A percentile compares a stretch with the other conserved stretches of the same genome.
phyloP scores from a whole-genome alignment of 2,888 invertebrate species.

The Achlya flavicornis region DNA sequence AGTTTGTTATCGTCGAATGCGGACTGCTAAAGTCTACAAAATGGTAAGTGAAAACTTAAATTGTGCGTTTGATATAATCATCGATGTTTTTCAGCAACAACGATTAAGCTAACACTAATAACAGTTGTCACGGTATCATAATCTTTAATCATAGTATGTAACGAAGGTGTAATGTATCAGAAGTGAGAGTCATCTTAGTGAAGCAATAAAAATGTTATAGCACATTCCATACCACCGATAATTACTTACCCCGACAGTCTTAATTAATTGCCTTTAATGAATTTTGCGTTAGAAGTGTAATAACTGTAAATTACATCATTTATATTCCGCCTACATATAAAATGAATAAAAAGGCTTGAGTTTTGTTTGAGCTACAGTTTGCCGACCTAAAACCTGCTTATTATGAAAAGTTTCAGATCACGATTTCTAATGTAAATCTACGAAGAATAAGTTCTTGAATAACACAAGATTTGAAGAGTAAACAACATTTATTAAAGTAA shows the following conservation, averaged over 20 bases:
- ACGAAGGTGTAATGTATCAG: slow-evolving; percentile 20
- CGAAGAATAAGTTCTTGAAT: not conserved
- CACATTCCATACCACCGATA: not conserved
- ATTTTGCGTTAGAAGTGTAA: not conserved
- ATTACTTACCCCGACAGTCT: not conserved
- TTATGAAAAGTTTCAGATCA: not conserved
- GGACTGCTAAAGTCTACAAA: slow-evolving; percentile 11
- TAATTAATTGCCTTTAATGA: slow-evolving; percentile 4
- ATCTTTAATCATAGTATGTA: slow-evolving; percentile 22
- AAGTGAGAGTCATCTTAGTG: slow-evolving; percentile 22
- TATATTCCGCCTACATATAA: not conserved
- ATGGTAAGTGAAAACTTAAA: slow-evolving; percentile 31
- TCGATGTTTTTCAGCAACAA: slow-evolving; percentile 25
- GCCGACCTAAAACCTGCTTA: not conserved
- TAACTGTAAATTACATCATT: not conserved
- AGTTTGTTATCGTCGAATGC: not conserved
- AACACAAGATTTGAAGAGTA: not conserved
- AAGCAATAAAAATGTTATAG: not conserved
- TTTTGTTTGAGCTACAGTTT: not conserved
- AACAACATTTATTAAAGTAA: not conserved
- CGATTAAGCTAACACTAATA: slow-evolving; percentile 32
- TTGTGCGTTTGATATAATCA: slow-evolving; percentile 22
- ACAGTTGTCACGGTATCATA: slow-evolving; percentile 27
- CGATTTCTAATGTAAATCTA: not conserved
- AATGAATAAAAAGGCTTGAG: not conserved